phyloP scores from a whole-genome alignment of 2,797 vertebrate species.

The Poecilia gillii region DNA sequence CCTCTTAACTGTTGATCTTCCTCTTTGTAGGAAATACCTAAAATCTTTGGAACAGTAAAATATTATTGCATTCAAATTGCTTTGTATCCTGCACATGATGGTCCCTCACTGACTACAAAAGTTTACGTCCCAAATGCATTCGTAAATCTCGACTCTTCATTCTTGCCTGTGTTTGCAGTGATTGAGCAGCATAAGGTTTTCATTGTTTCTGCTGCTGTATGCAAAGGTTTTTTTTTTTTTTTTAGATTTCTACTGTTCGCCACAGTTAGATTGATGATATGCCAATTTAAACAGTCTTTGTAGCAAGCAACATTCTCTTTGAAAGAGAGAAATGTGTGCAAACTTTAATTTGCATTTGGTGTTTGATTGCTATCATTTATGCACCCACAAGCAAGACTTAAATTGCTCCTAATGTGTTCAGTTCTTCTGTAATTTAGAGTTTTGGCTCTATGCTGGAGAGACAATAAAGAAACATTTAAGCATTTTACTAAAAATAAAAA shows the following conservation, averaged over 20 bases:
- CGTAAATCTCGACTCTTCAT: slow-evolving; percentile 60
- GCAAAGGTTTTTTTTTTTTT: slow-evolving; percentile 59
- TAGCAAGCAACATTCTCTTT: slow-evolving; percentile 56
- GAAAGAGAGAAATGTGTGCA: slow-evolving; percentile 62
- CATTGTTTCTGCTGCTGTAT: slow-evolving; percentile 70
- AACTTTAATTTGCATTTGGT: slow-evolving; percentile 64
- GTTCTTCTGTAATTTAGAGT: slow-evolving; percentile 59
- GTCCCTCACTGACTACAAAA: slow-evolving; percentile 39
- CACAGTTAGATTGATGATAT: slow-evolving; percentile 63
- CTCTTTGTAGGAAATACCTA: slow-evolving; percentile 33
- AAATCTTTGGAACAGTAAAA: slow-evolving; percentile 38
- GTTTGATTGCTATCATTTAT: slow-evolving; percentile 62
- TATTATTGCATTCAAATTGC: slow-evolving; percentile 38
- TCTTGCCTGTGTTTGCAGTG: slow-evolving; percentile 61
- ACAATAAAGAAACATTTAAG: slow-evolving; percentile 68
- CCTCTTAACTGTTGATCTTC: slow-evolving; percentile 40
- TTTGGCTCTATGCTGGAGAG: slow-evolving; percentile 62
- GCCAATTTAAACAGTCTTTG: slow-evolving; percentile 35
- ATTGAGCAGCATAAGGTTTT: slow-evolving; percentile 64
- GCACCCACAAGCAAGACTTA: slow-evolving; percentile 62
- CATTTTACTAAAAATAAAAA: slow-evolving; percentile 70
- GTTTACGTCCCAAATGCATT: slow-evolving; percentile 38
- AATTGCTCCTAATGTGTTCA: slow-evolving; percentile 68
- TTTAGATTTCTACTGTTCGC: slow-evolving; percentile 42
- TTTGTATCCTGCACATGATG: slow-evolving; percentile 23